Conservation (phyloP, 2,797 vertebrate genomes). For the Poecile montanus region DNA sequence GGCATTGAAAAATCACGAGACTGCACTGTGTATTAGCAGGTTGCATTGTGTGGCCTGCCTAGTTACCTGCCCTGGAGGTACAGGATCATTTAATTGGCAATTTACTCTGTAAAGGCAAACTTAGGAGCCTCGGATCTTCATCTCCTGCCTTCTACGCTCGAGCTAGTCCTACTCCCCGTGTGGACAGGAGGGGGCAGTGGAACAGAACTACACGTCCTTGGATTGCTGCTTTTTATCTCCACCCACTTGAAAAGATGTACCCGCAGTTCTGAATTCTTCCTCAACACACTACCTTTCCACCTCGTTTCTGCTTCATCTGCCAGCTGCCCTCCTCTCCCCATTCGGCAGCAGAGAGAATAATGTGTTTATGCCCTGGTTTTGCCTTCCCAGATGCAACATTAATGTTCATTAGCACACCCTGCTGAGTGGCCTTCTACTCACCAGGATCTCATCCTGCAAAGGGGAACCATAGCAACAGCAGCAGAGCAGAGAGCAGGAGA, state of each 20-base stretch:
- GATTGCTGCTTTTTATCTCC: conserved; percentile 21
- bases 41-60: background rate
- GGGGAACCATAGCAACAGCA: conserved; percentile 87
- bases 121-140: background rate
- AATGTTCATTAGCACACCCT: conserved; percentile 73
- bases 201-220: background rate
- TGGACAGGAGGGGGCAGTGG: conserved; percentile 57
- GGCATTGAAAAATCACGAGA: background rate
- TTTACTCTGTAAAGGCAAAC: background rate
- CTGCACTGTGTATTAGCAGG: background rate
- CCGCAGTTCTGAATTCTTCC: background rate
- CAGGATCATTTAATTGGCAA: background rate
- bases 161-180: background rate
- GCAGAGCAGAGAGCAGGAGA: conserved; percentile 82
- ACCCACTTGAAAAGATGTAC: background rate
- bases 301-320: conserved; percentile 7
- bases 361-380: conserved; percentile 14
- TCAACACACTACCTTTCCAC: background rate
- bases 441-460: conserved; percentile 98
- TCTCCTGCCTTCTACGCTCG: background rate
- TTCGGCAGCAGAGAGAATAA: conserved; percentile 34
- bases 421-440: conserved; percentile 85
- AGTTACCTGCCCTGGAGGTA: background rate
- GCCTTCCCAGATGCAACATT: conserved; percentile 70
- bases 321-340: conserved; percentile 9